Evolutionary conservation across 1,140 invertebrate species (phyloP), one percentile per base, ranked within the genome.

Genomic region (Chrysomallon squamiferum): DNA sequence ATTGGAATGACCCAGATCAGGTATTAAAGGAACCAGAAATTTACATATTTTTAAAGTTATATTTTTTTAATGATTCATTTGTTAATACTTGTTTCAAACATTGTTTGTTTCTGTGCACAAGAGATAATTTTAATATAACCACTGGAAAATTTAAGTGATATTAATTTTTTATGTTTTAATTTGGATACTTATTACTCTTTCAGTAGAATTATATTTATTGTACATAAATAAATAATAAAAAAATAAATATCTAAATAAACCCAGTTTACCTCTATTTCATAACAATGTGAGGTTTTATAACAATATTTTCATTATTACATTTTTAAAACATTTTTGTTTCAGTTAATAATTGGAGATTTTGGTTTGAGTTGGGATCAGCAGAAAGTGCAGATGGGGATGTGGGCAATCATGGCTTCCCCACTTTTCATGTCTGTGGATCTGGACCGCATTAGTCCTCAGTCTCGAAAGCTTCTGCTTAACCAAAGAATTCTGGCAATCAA

Each of bases 1-100:
- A 95, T 72, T 99, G 95, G 95, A 98, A 98, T 85, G 96, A 99
- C 87, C 96, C 97, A 11, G 97, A 98, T 79, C 97, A 97, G 96
- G 93, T 96, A 83, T 4, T n/a, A 58, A 29, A 58, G n/a, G n/a
- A n/a, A n/a, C n/a, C n/a, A n/a, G n/a, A n/a, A n/a, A n/a, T n/a
- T n/a, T n/a, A n/a, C n/a, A 2, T 98, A 96, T 85, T 96, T 96
- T 18, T 96, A 96, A 33, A 92, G 95, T 62, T 87, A 95, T 49
- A 93, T 92, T 1, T 90, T 93, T 85, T 87, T 96, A 71, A 88
- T 94, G 77, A 87, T 87, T 74, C 96, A 98, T 87, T 95, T 95
- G 0, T 86, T 92, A 29, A 94, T 93, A 3, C 98, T 98, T 87
- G 95, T 2, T 98, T 96, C 84, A 93, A 97, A 85, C 90, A 95